Conservation (phyloP, 2,888 invertebrate genomes). For the Aphodius sticticus region DNA sequence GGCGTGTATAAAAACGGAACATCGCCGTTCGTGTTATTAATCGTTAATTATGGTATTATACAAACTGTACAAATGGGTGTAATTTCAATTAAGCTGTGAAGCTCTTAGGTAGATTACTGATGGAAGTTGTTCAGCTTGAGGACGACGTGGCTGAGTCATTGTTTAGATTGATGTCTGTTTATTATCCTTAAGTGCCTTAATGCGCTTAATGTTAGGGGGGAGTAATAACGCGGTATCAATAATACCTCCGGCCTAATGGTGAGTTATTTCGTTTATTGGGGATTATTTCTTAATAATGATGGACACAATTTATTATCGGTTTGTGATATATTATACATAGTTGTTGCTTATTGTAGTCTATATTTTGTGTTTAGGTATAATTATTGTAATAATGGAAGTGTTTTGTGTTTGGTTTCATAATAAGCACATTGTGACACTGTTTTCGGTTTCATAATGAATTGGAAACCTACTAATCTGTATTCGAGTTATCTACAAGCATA, state of each 20-base stretch:
- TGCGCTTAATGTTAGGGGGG: not conserved
- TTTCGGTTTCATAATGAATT: too few species aligned
- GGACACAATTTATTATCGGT: too few species aligned
- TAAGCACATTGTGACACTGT: too few species aligned
- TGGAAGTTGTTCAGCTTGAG: not conserved
- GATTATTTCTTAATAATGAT: too few species aligned
- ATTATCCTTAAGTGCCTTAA: not conserved
- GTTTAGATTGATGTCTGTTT: not conserved
- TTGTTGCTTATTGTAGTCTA: too few species aligned
- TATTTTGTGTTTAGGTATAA: too few species aligned
- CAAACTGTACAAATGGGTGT: constrained; percentile 9
- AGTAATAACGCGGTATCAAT: not conserved
- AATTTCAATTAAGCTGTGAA: not conserved
- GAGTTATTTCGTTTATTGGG: too few species aligned
- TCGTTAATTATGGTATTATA: not conserved
- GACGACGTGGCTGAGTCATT: not conserved
- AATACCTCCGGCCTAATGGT: not conserved
- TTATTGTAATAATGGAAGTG: too few species aligned
- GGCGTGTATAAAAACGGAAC: not conserved
- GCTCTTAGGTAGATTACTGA: constrained; percentile 20
- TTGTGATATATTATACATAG: too few species aligned
- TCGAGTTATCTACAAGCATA: too few species aligned
- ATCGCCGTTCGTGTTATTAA: constrained; percentile 5
- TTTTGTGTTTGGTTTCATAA: too few species aligned
- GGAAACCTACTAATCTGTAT: too few species aligned